Conservation (phyloP, 2,888 invertebrate genomes). For the Drosophila anomalata region DNA sequence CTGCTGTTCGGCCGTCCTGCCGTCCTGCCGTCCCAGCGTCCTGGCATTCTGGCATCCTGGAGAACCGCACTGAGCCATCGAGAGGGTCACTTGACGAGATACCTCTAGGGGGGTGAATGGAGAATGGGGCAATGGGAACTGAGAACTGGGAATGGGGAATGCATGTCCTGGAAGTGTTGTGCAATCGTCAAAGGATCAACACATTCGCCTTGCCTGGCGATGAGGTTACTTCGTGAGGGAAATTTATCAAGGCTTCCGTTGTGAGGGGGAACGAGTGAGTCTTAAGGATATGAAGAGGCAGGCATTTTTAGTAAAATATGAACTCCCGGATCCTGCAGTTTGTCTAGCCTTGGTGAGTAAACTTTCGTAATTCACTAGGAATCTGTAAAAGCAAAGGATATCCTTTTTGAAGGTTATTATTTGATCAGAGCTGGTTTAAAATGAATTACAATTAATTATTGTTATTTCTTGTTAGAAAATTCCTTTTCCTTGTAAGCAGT, state of each 20-base stretch:
- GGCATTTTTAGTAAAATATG: not conserved
- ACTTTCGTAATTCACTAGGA: not conserved
- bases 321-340: not conserved
- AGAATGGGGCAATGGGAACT: constrained; percentile 1
- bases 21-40: not conserved
- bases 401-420: not conserved
- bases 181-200: constrained; percentile 77
- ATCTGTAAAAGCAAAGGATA: not conserved
- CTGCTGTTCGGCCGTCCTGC: not conserved
- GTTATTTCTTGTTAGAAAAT: not conserved
- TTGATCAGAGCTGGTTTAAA: not conserved
- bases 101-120: constrained; percentile 37
- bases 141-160: constrained; percentile 15
- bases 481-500: not conserved
- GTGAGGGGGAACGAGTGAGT: not conserved
- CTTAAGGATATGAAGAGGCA: constrained; percentile 3
- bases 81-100: constrained; percentile 70
- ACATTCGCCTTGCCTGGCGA: constrained; percentile 35
- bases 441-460: not conserved
- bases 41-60: constrained; percentile 14
- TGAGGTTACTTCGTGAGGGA: constrained; percentile 36
- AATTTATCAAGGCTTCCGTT: constrained; percentile 34
- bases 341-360: not conserved
- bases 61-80: constrained; percentile 57
- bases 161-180: constrained; percentile 48